Conservation (phyloP, 2,113 vertebrate species). For the Hyaena hyaena region DNA sequence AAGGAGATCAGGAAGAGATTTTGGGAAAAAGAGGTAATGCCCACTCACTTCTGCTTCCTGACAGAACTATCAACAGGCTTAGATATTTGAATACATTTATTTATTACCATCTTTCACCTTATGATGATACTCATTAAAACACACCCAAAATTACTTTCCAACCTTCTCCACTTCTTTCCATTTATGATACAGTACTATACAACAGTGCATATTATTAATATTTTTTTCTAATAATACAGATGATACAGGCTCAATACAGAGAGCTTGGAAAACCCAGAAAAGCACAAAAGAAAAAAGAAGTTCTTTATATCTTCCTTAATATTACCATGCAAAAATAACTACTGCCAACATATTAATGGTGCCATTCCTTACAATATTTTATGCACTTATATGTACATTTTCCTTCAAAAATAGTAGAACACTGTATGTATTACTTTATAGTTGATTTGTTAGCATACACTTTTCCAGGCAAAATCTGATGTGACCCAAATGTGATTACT, state of each 20-base stretch:
- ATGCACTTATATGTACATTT: background rate
- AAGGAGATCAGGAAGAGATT: background rate
- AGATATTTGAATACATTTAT: background rate
- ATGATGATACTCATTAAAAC: slow-evolving; percentile 20
- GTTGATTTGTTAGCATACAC: background rate
- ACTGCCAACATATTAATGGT: background rate
- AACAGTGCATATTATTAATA: slow-evolving; percentile 25
- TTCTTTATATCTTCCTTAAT: slow-evolving; percentile 7
- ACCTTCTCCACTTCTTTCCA: slow-evolving; percentile 26
- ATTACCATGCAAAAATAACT: background rate
- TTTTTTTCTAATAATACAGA: slow-evolving; percentile 49
- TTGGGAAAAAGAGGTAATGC: background rate
- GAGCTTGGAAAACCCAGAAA: slow-evolving; percentile 16
- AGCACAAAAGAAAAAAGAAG: background rate
- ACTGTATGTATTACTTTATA: background rate
- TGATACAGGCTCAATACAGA: background rate
- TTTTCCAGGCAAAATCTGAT: slow-evolving; percentile 51
- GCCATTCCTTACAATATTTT: background rate
- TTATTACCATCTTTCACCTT: background rate
- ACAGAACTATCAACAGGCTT: background rate
- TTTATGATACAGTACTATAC: slow-evolving; percentile 21
- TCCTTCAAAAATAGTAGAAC: background rate
- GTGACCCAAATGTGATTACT: background rate
- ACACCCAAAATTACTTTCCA: slow-evolving; percentile 32
- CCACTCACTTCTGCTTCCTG: background rate